These are phyloP conservation scores for Mirza zaza DNA, from an alignment of 2,113 vertebrate genomes.

Conservation along the genomic window DNA sequence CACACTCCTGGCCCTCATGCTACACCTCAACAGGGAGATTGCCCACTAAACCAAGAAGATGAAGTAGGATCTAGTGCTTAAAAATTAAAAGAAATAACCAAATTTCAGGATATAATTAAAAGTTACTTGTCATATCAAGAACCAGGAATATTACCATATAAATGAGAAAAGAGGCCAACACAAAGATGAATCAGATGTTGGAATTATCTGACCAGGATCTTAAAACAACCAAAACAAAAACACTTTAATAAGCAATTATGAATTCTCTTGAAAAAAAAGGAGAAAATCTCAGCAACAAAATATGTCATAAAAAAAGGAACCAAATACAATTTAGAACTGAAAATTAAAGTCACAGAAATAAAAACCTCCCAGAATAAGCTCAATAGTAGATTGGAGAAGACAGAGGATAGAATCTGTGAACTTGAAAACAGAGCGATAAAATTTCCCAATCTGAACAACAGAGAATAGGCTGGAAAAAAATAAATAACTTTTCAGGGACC, in stretches of 20 bases:
- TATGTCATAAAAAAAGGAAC: neutral
- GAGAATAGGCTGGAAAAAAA: neutral
- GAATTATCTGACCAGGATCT: neutral
- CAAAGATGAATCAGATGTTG: neutral
- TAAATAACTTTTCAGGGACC: neutral
- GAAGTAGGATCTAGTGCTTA: neutral
- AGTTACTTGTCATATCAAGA: neutral
- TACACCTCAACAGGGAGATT: neutral
- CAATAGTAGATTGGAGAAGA: neutral
- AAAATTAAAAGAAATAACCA: neutral
- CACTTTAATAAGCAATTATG: neutral
- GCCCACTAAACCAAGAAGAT: too few relatives aligned
- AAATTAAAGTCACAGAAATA: neutral
- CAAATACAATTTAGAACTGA: neutral
- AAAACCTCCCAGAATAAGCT: neutral
- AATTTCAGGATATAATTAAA: neutral
- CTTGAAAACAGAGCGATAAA: neutral
- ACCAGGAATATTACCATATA: neutral
- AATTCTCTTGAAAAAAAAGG: neutral
- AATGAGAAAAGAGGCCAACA: neutral
- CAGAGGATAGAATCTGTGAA: neutral
- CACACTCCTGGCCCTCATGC: accelerated
- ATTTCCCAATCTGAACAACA: neutral
- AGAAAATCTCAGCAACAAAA: neutral
- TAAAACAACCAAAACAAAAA: neutral